Evolutionary conservation across 2,113 vertebrate species (phyloP).

Genomic region (Aegypius monachus): DNA sequence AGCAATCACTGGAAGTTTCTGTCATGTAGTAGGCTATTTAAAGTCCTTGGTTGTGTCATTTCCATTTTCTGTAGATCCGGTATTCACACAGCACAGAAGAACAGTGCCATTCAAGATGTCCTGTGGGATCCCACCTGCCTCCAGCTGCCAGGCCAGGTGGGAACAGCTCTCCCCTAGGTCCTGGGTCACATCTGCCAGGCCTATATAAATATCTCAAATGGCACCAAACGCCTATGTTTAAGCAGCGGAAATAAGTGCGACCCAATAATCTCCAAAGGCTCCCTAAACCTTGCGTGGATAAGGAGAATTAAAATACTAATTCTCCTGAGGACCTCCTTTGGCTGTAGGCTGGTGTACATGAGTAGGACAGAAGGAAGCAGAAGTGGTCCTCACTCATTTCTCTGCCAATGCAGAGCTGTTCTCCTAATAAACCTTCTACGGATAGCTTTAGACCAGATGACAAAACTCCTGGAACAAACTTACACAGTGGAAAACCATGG

Average conservation of each 20-base stretch:
- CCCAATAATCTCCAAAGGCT: not conserved
- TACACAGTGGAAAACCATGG: not conserved
- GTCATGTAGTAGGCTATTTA: not conserved
- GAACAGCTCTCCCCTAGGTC: not conserved
- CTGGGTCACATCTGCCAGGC: not conserved
- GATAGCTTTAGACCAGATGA: not conserved
- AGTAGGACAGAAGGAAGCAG: not conserved
- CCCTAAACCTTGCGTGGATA: not conserved
- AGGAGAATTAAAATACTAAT: not conserved
- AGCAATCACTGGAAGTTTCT: conserved; percentile 19
- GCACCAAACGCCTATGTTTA: not conserved
- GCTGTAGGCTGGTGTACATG: not conserved
- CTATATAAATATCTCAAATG: not conserved
- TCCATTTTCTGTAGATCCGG: not conserved
- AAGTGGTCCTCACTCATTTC: not conserved
- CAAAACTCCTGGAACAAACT: not conserved
- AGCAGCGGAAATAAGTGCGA: not conserved
- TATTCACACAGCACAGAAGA: not conserved
- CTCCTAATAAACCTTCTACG: not conserved
- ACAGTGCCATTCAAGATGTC: not conserved
- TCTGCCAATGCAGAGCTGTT: not conserved
- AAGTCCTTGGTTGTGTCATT: not conserved
- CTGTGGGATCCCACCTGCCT: not conserved
- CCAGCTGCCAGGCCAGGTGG: not conserved
- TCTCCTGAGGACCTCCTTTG: not conserved